These are phyloP conservation scores for Amphiura filiformis DNA, from an alignment of 35 echinoderm and acorn worm species.

Conservation along the genomic window DNA sequence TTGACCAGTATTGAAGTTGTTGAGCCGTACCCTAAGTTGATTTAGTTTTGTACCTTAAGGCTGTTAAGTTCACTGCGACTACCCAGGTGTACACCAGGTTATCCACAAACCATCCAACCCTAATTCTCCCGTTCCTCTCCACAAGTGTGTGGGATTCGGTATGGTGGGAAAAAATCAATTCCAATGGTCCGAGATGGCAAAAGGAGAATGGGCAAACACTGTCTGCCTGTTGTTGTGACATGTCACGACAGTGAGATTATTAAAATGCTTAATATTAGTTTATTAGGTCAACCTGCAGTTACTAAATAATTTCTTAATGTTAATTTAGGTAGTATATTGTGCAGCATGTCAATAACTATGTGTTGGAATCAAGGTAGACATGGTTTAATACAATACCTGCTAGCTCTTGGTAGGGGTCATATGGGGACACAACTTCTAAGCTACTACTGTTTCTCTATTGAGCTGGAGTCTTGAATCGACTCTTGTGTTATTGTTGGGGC, in stretches of 20 bases:
- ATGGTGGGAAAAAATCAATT: neutral
- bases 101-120: neutral
- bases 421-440: neutral
- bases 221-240: neutral
- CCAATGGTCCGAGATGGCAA: too few species aligned
- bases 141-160: neutral
- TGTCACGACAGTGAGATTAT: neutral
- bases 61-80: neutral
- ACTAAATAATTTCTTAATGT: neutral
- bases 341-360: neutral
- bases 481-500: neutral
- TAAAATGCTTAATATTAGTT: neutral
- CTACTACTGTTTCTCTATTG: neutral
- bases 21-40: neutral
- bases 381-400: neutral
- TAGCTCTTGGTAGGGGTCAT: neutral
- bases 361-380: neutral
- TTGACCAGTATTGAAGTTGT: neutral
- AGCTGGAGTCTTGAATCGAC: neutral
- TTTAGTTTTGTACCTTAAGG: conserved; percentile 9
- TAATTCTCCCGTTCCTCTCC: neutral
- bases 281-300: neutral
- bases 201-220: too few species aligned
- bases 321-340: neutral
- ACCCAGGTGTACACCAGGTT: neutral